phyloP scores from a whole-genome alignment of 2,113 vertebrate species.

The Equus quagga region DNA sequence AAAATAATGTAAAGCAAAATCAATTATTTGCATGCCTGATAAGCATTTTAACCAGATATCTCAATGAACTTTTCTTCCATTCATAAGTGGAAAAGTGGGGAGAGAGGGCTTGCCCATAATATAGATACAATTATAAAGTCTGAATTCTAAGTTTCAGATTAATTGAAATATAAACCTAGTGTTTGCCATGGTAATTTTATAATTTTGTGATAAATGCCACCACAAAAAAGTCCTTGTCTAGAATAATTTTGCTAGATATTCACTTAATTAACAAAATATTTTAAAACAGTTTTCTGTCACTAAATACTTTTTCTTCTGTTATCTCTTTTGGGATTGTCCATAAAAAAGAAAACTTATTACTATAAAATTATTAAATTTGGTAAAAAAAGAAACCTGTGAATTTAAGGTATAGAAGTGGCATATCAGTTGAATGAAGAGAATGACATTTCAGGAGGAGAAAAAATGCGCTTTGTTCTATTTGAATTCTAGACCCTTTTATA shows the following conservation, averaged over 20 bases:
- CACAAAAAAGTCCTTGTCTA: background rate
- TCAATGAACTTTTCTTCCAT: background rate
- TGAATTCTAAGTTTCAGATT: background rate
- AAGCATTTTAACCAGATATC: background rate
- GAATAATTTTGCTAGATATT: background rate
- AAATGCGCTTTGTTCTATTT: background rate
- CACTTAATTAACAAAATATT: background rate
- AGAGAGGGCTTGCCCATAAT: background rate
- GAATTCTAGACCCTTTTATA: background rate
- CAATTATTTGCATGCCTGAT: background rate
- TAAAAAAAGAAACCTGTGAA: background rate
- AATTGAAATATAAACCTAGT: background rate
- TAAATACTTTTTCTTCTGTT: background rate
- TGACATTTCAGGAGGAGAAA: background rate
- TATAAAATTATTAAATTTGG: background rate
- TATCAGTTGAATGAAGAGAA: background rate
- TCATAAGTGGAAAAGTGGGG: background rate
- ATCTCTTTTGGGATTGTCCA: background rate
- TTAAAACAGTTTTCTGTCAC: background rate
- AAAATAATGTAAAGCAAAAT: background rate
- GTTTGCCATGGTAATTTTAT: background rate
- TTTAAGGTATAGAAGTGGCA: background rate
- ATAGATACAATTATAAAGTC: background rate
- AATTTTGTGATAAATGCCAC: background rate
- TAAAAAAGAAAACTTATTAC: background rate